Evolutionary conservation across 2,888 invertebrate genomes (phyloP), one percentile per base, ranked within the genome.

Genomic region (Theretra japonica): DNA sequence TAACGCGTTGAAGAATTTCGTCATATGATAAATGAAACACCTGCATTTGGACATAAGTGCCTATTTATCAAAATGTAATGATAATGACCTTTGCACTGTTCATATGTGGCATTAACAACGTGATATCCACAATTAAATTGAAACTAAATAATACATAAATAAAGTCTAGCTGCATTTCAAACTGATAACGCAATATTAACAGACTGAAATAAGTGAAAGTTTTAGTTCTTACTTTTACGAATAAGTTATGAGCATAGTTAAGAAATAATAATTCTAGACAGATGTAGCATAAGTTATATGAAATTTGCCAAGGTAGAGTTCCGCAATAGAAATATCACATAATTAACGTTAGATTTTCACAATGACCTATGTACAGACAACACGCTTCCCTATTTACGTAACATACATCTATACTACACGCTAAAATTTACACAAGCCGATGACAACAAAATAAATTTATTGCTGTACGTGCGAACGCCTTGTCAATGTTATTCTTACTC

Each of bases 401-500:
- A 53, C 5, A 17, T 28, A 28, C 4, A n/a, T n/a, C 4, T 53
- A 17, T 53, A 19, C 17, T 50, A 50, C 19, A 50, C 53, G 53
- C 53, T n/a, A 53, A 53, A 53, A 53, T 53, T 53, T n/a, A 41
- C 53, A n/a, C n/a, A 17, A n/a, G 5, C 17, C 19, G 53, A 53
- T 53, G 17, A 53, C 53, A 48, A 48, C 48, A 62, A 33, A 41
- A 23, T 65, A 48, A 5, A 33, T 28, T 1, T 30, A 41, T 41
- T 48, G 23, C 62, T 11, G 41, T 62, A 33, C 23, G 15, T 48
- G 48, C 23, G 11, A 70, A 70, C 30, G 75, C 72, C 74, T 59
- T 79, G 73, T 83, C 81, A 77, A 82, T 74, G 74, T 68, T 72
- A 76, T 59, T 75, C 77, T 77, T 68, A 75, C 74, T 33, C 70